These are phyloP conservation scores for Ptychadena robeensis DNA, from an alignment of 2,797 vertebrate species.

Conservation along the genomic window DNA sequence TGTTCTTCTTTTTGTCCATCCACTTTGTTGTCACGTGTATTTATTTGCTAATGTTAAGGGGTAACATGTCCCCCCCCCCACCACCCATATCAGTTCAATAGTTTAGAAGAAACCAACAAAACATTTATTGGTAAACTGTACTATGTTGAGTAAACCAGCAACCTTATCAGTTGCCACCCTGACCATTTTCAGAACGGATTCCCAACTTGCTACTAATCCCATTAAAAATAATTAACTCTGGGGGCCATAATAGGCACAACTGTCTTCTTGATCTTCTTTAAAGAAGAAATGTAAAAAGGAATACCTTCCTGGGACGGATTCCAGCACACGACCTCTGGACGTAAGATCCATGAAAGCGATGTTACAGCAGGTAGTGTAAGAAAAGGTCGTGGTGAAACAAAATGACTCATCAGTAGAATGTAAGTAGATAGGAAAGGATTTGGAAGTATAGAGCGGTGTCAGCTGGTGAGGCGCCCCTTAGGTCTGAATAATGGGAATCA, in stretches of 20 bases:
- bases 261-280: not conserved
- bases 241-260: too few relatives aligned
- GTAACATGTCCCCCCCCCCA: too few relatives aligned
- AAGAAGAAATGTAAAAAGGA: conserved; percentile 25
- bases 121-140: not conserved
- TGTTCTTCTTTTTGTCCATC: too few relatives aligned
- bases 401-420: conserved; percentile 41
- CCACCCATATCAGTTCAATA: not conserved
- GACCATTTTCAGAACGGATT: not conserved
- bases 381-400: conserved; percentile 39
- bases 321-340: conserved; percentile 28
- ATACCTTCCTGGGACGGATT: not conserved
- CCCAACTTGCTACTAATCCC: not conserved
- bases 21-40: too few relatives aligned
- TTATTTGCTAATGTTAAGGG: too few relatives aligned
- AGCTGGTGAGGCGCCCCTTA: conserved; percentile 48
- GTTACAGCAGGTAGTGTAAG: conserved; percentile 41
- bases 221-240: not conserved
- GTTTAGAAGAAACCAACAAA: not conserved
- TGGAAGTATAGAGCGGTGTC: conserved; percentile 23
- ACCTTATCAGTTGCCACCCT: not conserved
- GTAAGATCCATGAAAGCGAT: not conserved
- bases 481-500: conserved; percentile 53
- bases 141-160: not conserved
- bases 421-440: conserved; percentile 36